These are phyloP conservation scores for Elaphurus davidianus DNA, from an alignment of 2,113 vertebrate species.

Conservation along the genomic window DNA sequence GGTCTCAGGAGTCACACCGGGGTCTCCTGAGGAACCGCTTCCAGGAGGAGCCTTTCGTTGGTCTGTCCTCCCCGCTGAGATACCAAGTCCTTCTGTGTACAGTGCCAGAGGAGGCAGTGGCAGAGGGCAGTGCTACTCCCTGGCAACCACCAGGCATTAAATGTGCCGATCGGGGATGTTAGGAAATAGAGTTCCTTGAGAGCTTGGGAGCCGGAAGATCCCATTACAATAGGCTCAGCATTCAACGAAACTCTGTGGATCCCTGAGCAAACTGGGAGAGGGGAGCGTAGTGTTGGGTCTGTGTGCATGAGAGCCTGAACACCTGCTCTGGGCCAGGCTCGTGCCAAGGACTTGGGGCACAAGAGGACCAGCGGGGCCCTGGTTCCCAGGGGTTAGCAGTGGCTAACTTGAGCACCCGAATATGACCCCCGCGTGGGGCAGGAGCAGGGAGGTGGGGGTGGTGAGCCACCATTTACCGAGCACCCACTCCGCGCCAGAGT, in stretches of 20 bases:
- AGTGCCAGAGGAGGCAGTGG: not conserved
- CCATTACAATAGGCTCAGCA: not conserved
- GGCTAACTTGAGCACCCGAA: not conserved
- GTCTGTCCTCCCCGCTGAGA: not conserved
- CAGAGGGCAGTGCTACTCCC: not conserved
- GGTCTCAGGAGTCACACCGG: not conserved
- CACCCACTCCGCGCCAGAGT: not conserved
- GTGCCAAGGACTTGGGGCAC: not conserved
- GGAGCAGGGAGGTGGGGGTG: accelerated
- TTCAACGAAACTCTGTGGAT: not conserved
- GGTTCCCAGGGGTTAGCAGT: not conserved
- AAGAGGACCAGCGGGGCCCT: not conserved
- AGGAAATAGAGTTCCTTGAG: not conserved
- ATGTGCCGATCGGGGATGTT: not conserved
- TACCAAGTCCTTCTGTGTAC: not conserved
- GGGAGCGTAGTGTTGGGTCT: accelerated
- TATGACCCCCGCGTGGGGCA: accelerated
- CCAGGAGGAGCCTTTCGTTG: not conserved
- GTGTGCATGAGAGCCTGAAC: not conserved
- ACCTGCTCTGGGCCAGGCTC: not conserved
- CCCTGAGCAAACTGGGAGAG: not conserved
- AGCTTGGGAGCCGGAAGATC: not conserved
- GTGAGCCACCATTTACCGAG: not conserved
- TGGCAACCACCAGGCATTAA: not conserved
- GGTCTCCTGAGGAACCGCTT: not conserved